Conservation (phyloP, 2,797 vertebrate species). For the Anomalospiza imberbis region DNA sequence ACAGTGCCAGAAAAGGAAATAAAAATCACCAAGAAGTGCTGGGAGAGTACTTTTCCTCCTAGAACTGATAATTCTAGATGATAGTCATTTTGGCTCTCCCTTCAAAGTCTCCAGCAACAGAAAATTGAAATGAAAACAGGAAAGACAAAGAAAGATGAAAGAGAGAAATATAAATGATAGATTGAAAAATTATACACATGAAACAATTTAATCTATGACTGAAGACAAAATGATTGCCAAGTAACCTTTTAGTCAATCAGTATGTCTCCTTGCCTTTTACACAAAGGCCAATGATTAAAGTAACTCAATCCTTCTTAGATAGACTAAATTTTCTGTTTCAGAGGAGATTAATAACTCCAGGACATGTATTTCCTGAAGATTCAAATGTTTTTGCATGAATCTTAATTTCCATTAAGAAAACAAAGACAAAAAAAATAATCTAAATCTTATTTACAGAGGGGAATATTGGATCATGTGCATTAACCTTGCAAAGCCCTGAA, state of each 20-base stretch:
- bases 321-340: not conserved
- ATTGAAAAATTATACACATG: not conserved
- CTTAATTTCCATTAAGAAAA: not conserved
- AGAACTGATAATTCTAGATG: slow-evolving; percentile 2
- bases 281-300: not conserved
- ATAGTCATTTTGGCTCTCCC: slow-evolving; percentile 29
- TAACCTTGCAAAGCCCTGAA: not conserved
- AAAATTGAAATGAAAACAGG: slow-evolving; percentile 39
- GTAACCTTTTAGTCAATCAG: slow-evolving; percentile 7
- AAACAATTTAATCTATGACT: slow-evolving; percentile 3
- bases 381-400: not conserved
- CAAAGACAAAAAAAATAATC: not conserved
- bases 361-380: not conserved
- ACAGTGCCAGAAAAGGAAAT: slow-evolving; percentile 1
- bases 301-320: not conserved
- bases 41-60: not conserved
- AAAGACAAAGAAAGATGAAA: slow-evolving; percentile 37
- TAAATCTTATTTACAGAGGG: not conserved
- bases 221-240: slow-evolving; percentile 25
- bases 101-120: slow-evolving; percentile 17
- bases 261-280: not conserved
- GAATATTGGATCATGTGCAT: not conserved
- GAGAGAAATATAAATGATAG: slow-evolving; percentile 16
- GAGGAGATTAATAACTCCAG: not conserved
- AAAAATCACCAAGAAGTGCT: not conserved